A percentile compares a stretch with the other conserved stretches of the same genome.
phyloP scores from a whole-genome alignment of 2,797 vertebrate genomes.

The Apogon talboti region DNA sequence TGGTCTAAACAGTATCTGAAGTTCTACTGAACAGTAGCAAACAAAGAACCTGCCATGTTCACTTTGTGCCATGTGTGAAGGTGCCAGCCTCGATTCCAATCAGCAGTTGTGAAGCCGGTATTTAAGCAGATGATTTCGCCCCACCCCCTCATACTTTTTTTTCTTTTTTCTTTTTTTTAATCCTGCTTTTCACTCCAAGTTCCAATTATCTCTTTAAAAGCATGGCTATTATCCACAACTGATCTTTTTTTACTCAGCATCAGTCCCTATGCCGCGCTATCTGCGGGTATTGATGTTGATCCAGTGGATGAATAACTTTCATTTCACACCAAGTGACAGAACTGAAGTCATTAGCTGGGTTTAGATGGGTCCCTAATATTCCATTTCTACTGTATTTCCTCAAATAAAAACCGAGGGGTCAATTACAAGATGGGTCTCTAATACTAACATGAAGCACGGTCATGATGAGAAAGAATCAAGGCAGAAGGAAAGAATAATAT shows the following conservation, averaged over 20 bases:
- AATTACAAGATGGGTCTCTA: too few relatives aligned
- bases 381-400: too few relatives aligned
- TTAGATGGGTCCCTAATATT: too few relatives aligned
- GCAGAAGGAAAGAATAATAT: too few relatives aligned
- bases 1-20: conserved; percentile 47
- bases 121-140: background rate
- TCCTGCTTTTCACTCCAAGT: background rate
- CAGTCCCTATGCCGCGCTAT: background rate
- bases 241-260: conserved; percentile 4
- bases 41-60: conserved; percentile 41
- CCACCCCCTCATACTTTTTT: background rate
- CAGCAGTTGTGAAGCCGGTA: conserved; percentile 7
- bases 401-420: too few relatives aligned
- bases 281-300: conserved; percentile 18
- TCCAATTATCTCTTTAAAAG: background rate
- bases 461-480: too few relatives aligned
- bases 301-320: conserved; percentile 17
- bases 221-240: background rate
- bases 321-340: conserved; percentile 15
- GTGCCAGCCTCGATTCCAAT: conserved; percentile 45
- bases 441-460: too few relatives aligned
- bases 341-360: background rate
- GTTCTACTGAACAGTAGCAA: conserved; percentile 29
- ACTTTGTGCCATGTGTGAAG: conserved; percentile 42
- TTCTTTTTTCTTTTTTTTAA: background rate